Conservation (phyloP, 2,797 vertebrate species). For the Coendou prehensilis region DNA sequence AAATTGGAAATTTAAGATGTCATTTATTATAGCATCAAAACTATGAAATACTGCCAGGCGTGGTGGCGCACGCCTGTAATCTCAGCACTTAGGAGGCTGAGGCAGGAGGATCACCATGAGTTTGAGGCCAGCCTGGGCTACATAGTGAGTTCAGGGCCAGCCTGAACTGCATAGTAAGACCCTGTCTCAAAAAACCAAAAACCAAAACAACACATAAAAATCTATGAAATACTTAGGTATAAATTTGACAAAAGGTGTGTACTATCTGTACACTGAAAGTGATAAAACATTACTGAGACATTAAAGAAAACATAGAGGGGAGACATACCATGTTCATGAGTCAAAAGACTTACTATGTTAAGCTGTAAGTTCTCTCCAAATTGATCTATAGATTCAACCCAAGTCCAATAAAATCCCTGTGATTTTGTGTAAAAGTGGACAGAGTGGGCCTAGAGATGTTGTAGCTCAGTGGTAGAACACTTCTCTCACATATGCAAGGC, state of each 20-base stretch:
- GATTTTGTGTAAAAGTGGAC: background rate
- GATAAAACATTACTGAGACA: background rate
- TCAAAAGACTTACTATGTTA: background rate
- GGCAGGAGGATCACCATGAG: no score
- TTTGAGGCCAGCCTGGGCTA: background rate
- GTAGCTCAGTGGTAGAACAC: background rate
- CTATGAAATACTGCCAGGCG: no score
- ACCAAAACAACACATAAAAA: no score
- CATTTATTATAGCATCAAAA: background rate
- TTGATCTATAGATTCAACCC: background rate
- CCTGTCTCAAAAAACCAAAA: no score
- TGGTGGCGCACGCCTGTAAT: no score
- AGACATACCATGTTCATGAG: background rate
- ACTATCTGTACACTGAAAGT: background rate
- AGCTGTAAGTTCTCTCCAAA: background rate
- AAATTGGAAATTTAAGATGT: slow-evolving; percentile 17
- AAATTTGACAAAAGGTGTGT: background rate
- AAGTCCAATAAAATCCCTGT: background rate
- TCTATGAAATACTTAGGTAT: background rate
- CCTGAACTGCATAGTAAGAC: no score
- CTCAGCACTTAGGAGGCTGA: no score
- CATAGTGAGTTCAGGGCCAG: background rate
- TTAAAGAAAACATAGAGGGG: background rate
- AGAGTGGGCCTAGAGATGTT: background rate
- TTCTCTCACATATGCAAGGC: background rate